Conservation (phyloP, 2,797 vertebrate species). For the Sebastes nivosus region DNA sequence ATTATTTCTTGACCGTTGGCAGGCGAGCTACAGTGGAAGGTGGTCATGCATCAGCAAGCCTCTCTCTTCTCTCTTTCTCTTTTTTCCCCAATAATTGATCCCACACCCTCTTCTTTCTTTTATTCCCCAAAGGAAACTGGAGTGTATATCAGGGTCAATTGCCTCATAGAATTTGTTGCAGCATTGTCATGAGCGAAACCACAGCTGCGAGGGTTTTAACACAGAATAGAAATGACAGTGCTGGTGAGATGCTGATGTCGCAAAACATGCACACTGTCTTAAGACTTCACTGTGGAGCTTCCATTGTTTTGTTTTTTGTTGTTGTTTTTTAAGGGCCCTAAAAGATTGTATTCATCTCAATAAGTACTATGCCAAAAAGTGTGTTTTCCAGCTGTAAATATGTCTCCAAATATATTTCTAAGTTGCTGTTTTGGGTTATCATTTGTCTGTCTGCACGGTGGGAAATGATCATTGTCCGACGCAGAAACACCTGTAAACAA, state of each 20-base stretch:
- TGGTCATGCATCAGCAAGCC: conserved; percentile 25
- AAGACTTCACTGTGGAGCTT: conserved; percentile 8
- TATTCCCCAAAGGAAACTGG: conserved; percentile 5
- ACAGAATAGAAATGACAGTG: conserved; percentile 1
- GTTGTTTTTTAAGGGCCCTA: conserved; percentile 9
- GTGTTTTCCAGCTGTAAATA: conserved; percentile 53
- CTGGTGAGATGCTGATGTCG: not conserved
- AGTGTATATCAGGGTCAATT: conserved; percentile 7
- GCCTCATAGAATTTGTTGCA: conserved; percentile 1
- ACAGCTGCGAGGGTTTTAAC: not conserved
- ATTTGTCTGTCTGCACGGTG: conserved; percentile 47
- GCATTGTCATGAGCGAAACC: not conserved
- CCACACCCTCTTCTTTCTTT: not conserved
- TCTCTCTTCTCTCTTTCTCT: conserved; percentile 5
- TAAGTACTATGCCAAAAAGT: conserved; percentile 36
- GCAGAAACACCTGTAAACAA: conserved; percentile 56
- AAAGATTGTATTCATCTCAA: conserved; percentile 57
- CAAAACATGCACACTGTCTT: conserved; percentile 14
- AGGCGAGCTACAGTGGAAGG: conserved; percentile 16
- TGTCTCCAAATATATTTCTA: conserved; percentile 37
- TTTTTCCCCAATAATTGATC: conserved; percentile 11
- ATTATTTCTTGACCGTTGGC: conserved; percentile 49
- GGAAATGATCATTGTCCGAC: conserved; percentile 58
- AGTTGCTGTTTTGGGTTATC: conserved; percentile 27
- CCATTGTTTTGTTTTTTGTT: conserved; percentile 9